These are phyloP conservation scores for Acomys russatus DNA, from an alignment of 2,797 vertebrate genomes.

Conservation along the genomic window DNA sequence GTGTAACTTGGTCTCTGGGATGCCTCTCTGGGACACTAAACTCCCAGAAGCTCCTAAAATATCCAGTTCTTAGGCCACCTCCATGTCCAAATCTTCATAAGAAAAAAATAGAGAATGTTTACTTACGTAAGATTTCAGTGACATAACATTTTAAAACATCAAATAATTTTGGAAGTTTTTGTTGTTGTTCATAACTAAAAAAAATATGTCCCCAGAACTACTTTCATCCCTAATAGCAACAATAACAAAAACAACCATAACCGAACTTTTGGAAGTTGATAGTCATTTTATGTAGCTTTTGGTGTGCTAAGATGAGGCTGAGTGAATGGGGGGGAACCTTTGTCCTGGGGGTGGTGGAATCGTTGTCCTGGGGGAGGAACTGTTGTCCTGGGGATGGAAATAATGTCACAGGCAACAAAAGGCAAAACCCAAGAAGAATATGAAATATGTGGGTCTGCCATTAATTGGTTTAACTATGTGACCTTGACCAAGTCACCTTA, in stretches of 20 bases:
- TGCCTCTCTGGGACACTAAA: not conserved
- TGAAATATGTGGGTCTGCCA: not conserved
- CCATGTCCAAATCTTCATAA: not conserved
- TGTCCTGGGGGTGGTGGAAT: not conserved
- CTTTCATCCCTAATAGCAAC: not conserved
- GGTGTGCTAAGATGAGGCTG: not conserved
- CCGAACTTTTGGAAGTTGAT: not conserved
- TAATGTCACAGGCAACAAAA: not conserved
- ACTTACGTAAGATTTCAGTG: slow-evolving; percentile 4
- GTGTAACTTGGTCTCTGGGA: not conserved
- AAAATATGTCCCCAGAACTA: not conserved
- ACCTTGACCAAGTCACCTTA: not conserved
- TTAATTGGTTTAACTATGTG: not conserved
- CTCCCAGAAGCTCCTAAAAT: not conserved
- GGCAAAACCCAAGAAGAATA: not conserved
- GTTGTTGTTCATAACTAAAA: not conserved
- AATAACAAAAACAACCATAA: not conserved
- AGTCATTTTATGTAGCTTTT: not conserved
- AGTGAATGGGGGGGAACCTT: not conserved
- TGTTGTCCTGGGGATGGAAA: not conserved
- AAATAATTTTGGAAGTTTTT: slow-evolving; percentile 6
- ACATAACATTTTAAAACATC: not conserved
- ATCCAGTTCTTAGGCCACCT: not conserved
- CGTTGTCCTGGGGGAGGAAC: not conserved
- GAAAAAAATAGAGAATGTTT: not conserved